Evolutionary conservation across 2,113 vertebrate species (phyloP), one percentile per base, ranked within the genome.

Genomic region (Lasiurus borealis): DNA sequence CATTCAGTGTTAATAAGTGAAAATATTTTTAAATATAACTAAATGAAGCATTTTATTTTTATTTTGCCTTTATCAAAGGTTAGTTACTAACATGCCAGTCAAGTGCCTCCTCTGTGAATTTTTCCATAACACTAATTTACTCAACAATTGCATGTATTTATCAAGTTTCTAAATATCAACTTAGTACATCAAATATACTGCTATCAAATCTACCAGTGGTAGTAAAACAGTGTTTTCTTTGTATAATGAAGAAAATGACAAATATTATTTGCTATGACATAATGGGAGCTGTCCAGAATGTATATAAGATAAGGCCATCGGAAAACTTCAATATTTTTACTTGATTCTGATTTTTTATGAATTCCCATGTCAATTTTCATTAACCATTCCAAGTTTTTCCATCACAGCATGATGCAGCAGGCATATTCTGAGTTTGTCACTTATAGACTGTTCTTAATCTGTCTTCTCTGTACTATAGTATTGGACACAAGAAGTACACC

Each of bases 71-170:
- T 97, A 98, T 97, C 98, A 98, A 98, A 98, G 97, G 98, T 91
- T 90, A 97, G 84, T 98, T 98, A 98, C 94, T 97, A 97, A 94
- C 91, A 96, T 97, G 91, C 97, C 98, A 98, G 96, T 78, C 87
- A 98, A 98, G 98, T 98, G 98, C 98, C 98, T 98, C 68, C 82
- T 96, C 85, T 85, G 62, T 97, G 91, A 90, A 84, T 90, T 95
- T 97, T 96, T 93, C 80, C n/a, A 3, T 88, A 71, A 81, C 14
- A 64, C 57, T 3, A 48, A 6, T 29, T 84, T 62, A 87, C 96
- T 85, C 91, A 96, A 73, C 34, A 62, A 62, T 62, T 89, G n/a
- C 25, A 34, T 73, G 2, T 36, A 46, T 87, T 93, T 19, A 91
- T 93, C 48, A 81, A 88, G 29, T 92, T 71, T 95, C 82, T 88